Percentiles rank a stretch among this genome's conserved stretches.
phyloP scores from a whole-genome alignment of 2,888 invertebrate species.

The Calliopum simillimum region DNA sequence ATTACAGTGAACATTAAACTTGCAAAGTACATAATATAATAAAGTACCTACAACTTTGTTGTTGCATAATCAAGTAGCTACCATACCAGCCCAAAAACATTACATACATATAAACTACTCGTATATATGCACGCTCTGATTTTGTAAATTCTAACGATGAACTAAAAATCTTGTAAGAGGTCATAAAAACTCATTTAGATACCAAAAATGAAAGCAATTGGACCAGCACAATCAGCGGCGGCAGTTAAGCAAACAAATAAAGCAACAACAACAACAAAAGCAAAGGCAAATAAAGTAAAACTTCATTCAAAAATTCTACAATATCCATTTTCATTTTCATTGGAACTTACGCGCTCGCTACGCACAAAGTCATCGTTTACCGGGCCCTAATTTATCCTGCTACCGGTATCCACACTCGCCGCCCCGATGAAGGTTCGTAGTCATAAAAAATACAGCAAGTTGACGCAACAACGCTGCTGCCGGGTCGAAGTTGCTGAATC shows the following conservation, averaged over 20 bases:
- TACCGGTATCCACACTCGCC: not conserved
- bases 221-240: not conserved
- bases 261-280: not conserved
- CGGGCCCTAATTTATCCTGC: too few relatives aligned
- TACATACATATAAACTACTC: too few relatives aligned
- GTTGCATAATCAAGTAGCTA: too few relatives aligned
- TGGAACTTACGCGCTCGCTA: not conserved
- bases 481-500: not conserved
- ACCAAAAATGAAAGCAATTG: conserved; percentile 4
- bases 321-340: not conserved
- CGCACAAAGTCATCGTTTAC: too few relatives aligned
- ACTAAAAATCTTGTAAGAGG: too few relatives aligned
- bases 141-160: too few relatives aligned
- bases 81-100: too few relatives aligned
- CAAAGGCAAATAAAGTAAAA: not conserved
- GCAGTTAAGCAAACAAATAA: not conserved
- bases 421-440: conserved; percentile 6
- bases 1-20: too few relatives aligned
- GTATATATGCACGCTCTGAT: too few relatives aligned
- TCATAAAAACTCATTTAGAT: too few relatives aligned
- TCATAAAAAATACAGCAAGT: not conserved
- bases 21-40: too few relatives aligned
- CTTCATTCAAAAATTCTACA: not conserved
- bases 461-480: not conserved
- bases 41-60: too few relatives aligned